Percentiles rank a stretch among this genome's conserved stretches.
Conservation (phyloP, 2,113 vertebrate genomes). For the Emydocephalus ijimae region DNA sequence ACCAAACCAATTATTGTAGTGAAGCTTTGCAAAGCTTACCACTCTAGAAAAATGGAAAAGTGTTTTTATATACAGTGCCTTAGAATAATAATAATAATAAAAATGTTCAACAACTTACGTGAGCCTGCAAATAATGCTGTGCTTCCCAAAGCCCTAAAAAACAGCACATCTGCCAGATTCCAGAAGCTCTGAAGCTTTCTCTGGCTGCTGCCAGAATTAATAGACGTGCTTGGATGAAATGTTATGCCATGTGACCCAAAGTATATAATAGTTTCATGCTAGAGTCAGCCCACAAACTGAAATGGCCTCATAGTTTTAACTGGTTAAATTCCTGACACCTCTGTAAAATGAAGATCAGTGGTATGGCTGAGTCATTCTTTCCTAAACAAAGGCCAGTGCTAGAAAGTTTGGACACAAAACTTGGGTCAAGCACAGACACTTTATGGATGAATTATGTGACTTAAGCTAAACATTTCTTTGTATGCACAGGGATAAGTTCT, state of each 20-base stretch:
- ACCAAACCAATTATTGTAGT: not conserved
- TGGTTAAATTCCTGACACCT: conserved; percentile 68
- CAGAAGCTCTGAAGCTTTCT: conserved; percentile 63
- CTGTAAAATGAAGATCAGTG: conserved; percentile 57
- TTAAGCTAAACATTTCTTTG: not conserved
- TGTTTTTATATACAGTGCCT: conserved; percentile 12
- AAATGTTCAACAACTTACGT: conserved; percentile 54
- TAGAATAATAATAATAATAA: not conserved
- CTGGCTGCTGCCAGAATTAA: conserved; percentile 71
- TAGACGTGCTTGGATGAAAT: conserved; percentile 70
- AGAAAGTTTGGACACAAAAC: conserved; percentile 19
- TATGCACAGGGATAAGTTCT: not conserved
- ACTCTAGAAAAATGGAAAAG: not conserved
- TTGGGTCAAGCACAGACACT: not conserved
- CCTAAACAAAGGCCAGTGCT: conserved; percentile 25
- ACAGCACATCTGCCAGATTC: conserved; percentile 52
- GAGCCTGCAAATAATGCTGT: conserved; percentile 49
- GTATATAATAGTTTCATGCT: conserved; percentile 73
- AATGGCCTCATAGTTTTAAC: conserved; percentile 63
- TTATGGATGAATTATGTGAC: not conserved
- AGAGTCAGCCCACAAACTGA: conserved; percentile 68
- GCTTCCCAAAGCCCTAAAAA: conserved; percentile 41
- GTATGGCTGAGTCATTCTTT: conserved; percentile 52
- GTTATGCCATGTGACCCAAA: conserved; percentile 75
- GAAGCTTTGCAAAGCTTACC: conserved; percentile 25